These are phyloP conservation scores for Heliornis fulica DNA, from an alignment of 2,113 vertebrate species.

Conservation along the genomic window DNA sequence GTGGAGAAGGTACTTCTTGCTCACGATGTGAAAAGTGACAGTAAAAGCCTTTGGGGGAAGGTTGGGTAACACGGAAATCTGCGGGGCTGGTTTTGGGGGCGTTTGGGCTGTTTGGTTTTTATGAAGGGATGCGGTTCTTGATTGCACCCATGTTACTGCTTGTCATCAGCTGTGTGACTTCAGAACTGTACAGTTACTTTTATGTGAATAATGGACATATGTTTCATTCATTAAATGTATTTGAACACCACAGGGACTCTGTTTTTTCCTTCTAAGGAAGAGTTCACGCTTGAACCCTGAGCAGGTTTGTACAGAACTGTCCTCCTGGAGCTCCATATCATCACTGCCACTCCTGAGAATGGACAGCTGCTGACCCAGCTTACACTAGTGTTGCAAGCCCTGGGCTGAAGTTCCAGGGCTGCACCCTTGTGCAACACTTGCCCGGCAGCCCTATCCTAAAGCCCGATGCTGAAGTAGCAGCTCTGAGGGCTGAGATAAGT, in stretches of 20 bases:
- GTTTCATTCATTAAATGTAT: slow-evolving; percentile 70
- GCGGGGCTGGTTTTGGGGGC: background rate
- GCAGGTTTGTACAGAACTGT: background rate
- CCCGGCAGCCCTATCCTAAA: background rate
- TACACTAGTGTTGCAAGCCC: background rate
- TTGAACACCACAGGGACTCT: background rate
- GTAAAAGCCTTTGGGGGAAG: background rate
- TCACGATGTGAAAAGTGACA: background rate
- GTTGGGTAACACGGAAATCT: background rate
- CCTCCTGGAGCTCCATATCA: background rate
- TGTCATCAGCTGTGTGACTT: slow-evolving; percentile 5
- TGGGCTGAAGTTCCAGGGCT: background rate
- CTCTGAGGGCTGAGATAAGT: background rate
- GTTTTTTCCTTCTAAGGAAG: background rate
- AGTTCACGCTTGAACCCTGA: background rate
- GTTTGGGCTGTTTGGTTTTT: background rate
- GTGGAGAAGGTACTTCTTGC: background rate
- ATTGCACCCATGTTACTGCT: background rate
- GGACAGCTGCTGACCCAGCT: background rate
- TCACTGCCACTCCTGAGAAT: background rate
- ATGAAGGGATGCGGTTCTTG: background rate
- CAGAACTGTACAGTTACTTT: slow-evolving; percentile 54
- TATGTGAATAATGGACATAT: slow-evolving; percentile 27
- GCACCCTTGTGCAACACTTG: background rate
- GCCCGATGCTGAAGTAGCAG: background rate